phyloP scores from a whole-genome alignment of 1,140 invertebrate species.

The Mycetomoellerius zeteki region DNA sequence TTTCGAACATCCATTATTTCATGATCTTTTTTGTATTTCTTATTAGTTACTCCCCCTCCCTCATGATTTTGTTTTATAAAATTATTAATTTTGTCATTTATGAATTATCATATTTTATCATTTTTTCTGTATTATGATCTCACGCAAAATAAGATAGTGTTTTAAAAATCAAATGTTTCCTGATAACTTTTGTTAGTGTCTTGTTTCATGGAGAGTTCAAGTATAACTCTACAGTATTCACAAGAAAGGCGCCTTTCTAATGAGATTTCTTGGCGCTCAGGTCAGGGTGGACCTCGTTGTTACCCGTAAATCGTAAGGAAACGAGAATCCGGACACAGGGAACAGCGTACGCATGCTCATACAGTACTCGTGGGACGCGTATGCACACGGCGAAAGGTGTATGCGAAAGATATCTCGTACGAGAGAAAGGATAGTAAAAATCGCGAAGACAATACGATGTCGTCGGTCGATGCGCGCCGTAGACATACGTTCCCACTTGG shows the following conservation, averaged over 20 bases:
- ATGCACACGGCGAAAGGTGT: constrained; percentile 50
- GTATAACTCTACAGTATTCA: not conserved
- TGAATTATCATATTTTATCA: not conserved
- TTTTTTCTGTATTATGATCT: not conserved
- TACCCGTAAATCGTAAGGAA: constrained; percentile 76
- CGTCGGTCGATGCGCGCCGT: constrained; percentile 67
- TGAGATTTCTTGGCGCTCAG: constrained; percentile 75
- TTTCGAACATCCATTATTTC: not conserved
- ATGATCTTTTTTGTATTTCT: not conserved
- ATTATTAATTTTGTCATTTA: not conserved
- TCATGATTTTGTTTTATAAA: not conserved
- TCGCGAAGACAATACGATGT: constrained; percentile 83
- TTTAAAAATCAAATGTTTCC: not conserved
- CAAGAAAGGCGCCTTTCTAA: constrained; percentile 71
- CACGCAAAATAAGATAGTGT: not conserved
- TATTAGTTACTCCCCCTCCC: not conserved
- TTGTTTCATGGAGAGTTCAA: not conserved
- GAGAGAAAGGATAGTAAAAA: constrained; percentile 75
- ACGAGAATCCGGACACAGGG: constrained; percentile 48
- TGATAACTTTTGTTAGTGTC: not conserved
- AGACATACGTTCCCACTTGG: constrained; percentile 82
- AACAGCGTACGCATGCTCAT: constrained; percentile 34
- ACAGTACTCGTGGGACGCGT: constrained; percentile 41
- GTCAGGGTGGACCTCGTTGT: constrained; percentile 71
- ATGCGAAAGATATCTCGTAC: constrained; percentile 4